phyloP scores from a whole-genome alignment of 2,797 vertebrate species.

The Meda fulgida region DNA sequence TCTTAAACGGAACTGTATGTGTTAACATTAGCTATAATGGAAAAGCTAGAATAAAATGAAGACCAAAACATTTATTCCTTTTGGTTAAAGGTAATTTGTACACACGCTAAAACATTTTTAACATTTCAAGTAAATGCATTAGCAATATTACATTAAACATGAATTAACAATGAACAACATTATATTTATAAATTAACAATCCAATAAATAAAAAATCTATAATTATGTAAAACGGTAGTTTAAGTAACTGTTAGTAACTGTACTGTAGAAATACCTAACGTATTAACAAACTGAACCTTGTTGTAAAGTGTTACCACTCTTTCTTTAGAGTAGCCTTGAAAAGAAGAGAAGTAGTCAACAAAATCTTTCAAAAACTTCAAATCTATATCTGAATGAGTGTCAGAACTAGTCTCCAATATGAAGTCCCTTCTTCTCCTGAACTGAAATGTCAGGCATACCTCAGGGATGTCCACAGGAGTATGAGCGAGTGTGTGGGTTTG shows the following conservation, averaged over 20 bases:
- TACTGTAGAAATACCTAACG: background rate
- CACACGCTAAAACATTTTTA: background rate
- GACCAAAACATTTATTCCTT: background rate
- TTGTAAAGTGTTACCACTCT: background rate
- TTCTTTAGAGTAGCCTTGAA: background rate
- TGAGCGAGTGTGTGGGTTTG: slow-evolving; percentile 37
- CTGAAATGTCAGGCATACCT: slow-evolving; percentile 36
- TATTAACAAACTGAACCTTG: background rate
- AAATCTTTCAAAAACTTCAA: slow-evolving; percentile 9
- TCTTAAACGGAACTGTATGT: background rate
- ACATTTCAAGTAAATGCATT: too few relatives aligned
- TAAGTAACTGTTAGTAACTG: background rate
- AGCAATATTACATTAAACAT: background rate
- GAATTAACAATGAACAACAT: background rate
- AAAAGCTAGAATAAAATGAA: background rate
- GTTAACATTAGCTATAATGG: background rate
- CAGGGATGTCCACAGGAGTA: slow-evolving; percentile 29
- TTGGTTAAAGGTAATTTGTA: background rate
- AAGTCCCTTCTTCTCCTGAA: slow-evolving; percentile 18
- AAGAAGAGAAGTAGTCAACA: background rate
- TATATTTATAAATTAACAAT: background rate
- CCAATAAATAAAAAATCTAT: background rate
- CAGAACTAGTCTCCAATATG: background rate
- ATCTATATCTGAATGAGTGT: slow-evolving; percentile 51
- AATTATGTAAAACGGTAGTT: background rate